Base-by-base conservation (phyloP, 2,888 invertebrate species). In the Cheilosia pagana region DNA sequence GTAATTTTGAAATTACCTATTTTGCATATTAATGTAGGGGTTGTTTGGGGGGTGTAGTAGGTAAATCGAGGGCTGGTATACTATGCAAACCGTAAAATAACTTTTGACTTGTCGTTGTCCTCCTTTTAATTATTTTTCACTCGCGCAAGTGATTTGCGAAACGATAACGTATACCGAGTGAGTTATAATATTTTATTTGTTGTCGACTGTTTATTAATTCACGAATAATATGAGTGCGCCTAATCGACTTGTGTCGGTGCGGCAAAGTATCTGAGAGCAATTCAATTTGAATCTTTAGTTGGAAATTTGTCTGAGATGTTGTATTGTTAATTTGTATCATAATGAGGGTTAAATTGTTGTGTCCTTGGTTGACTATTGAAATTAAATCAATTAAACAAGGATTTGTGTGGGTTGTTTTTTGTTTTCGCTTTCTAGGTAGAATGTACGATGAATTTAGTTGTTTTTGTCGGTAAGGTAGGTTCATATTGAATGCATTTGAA, bases 1-100 rank as follows among this genome's bases (percentile, higher is more conserved):
- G 60, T 85, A 75, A 85, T 76, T 71, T 71, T 52, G 53, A 71
- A 65, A 70, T 85, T 81, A 71, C 71, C 55, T 67, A 70, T 71
- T 81, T 76, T 85, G 67, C 81, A 85, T 81, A 71, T 71, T 76
- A 67, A 75, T 70, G 2, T 2, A 28, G 79, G 75, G 67, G 67
- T 71, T 55, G 39, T 67, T 25, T 63, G 65, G 65, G 39, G 62
- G 35, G 59, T 35, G 31, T 53, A 19, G 35, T 4, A n/a, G 25
- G 25, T 31, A 19, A 16, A 12, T 12, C 28, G 25, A 16, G 12
- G 23, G 67, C 43, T 50, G n/a, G 6, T 7, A 19, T 31, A n/a
- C n/a, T n/a, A n/a, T 14, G 23, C 23, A n/a, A 52, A 14, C 53
- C 43, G 19, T 43, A 14, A 67, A 53, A 53, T 55, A 43, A 53